Evolutionary conservation across 2,113 vertebrate genomes (phyloP), one percentile per base, ranked within the genome.

Genomic region (Muntiacus reevesi): DNA sequence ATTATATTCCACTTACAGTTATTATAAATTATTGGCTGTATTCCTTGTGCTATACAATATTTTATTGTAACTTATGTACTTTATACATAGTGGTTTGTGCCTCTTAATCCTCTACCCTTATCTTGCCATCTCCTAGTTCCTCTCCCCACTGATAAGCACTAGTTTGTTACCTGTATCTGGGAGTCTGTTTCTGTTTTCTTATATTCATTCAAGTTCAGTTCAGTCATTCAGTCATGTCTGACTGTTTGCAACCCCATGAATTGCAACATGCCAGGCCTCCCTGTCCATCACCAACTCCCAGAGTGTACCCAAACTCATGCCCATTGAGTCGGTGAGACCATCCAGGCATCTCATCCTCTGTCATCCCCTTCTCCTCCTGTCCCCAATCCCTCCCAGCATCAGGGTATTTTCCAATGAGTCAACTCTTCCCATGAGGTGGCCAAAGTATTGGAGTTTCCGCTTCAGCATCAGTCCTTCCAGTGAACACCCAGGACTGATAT

Each of bases 201-300:
- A 78, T 47, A 30, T 78, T 47, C 43, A 47, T 78, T 47, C 12
- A 50, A 71, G 64, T 71, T 71, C 17, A 71, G 64, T 71, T 71
- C n/a, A 71, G 64, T 71, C 1, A 2, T 4, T 71, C n/a, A 71
- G 1, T 21, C 17, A 0, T 36, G 64, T 71, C 64, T 1, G 0
- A 71, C n/a, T 36, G 1, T 36, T 36, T 36, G 64, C 19, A 9
- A 21, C 64, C 17, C 36, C n/a, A 21, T 71, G 64, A 19, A 21
- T 19, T 71, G n/a, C n/a, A 71, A 17, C 64, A 71, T 17, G 21
- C 19, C 64, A 71, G 64, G 17, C 64, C n/a, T 71, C 17, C 9
- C n/a, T 36, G 9, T 36, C 64, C n/a, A 71, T 71, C n/a, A 36
- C n/a, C n/a, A 71, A 71, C 64, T 36, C 8, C 64, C 1, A 4